Evolutionary conservation across 2,888 invertebrate species (phyloP).

Genomic region (Sceliomorpha sp.): DNA sequence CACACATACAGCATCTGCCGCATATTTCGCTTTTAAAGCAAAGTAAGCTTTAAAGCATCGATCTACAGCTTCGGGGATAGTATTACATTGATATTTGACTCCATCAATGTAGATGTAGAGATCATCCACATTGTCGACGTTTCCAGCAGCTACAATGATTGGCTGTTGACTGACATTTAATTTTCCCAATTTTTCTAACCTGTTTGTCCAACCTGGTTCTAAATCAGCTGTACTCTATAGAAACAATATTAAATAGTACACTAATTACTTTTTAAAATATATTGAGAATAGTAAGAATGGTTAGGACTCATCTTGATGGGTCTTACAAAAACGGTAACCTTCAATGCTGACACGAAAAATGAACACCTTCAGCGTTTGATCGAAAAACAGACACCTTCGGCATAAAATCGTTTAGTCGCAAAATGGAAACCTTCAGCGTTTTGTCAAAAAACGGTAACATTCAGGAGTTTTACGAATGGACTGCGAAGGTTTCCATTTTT

Average conservation of each 20-base stretch:
- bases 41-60: conserved; percentile 20
- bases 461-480: too few relatives aligned
- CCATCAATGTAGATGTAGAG: conserved; percentile 19
- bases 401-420: too few relatives aligned
- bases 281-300: too few relatives aligned
- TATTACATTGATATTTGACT: conserved; percentile 13
- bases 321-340: too few relatives aligned
- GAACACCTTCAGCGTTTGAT: too few relatives aligned
- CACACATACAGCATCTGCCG: conserved; percentile 7
- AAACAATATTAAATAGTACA: conserved; percentile 3
- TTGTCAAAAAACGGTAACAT: too few relatives aligned
- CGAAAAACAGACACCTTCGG: too few relatives aligned
- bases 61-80: conserved; percentile 15
- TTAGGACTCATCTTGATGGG: too few relatives aligned
- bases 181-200: conserved; percentile 8
- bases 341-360: too few relatives aligned
- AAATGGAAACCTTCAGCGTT: too few relatives aligned
- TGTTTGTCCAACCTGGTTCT: conserved; percentile 11
- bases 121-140: neutral
- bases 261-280: neutral
- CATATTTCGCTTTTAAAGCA: conserved; percentile 25
- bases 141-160: conserved; percentile 14
- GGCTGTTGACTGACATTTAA: conserved; percentile 18
- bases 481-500: too few relatives aligned
- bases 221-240: conserved; percentile 15